Evolutionary conservation across 2,113 vertebrate genomes (phyloP), one percentile per base, ranked within the genome.

Genomic region (Ctenodactylus gundi): DNA sequence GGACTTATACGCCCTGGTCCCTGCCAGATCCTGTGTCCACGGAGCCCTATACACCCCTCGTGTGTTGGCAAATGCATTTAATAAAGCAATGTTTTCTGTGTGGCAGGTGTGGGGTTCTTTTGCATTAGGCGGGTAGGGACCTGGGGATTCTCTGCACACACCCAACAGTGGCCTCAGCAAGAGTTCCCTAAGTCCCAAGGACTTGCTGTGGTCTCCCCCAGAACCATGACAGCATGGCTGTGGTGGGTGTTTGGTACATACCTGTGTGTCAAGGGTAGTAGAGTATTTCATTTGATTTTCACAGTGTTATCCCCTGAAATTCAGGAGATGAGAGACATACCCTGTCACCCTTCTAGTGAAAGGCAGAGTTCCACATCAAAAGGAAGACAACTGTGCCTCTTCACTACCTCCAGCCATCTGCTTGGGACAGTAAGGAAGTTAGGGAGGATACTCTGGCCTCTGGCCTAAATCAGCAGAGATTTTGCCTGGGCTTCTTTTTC

Each of bases 51-150:
- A 98, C 98, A 98, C 98, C 98, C 98, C 98, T 99, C 98, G 83
- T 99, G 99, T 99, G 98, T 99, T 98, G 98, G 98, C 99, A 99
- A 99, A 99, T 98, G 99, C 99, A 99, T 99, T 99, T 99, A 99
- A 99, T 99, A 99, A 99, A 99, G 99, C 99, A 98, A 98, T 99
- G 99, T 99, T 99, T 99, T 99, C 98, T 99, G 99, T 99, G 99
- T 20, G 97, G 91, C 86, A 97, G 65, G 94, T 98, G 65, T 97
- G 96, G 85, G 49, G 81, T 82, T 97, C 49, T 49, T 1, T 90
- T 95, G 60, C 27, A 1, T 3, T 29, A 62, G 67, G 57, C 15
- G 76, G 58, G 60, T 14, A 2, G 8, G 46, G 27, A 25, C 13
- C 14, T 46, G 25, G 49, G 51, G 18, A 7, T 65, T 25, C 68